phyloP scores from a whole-genome alignment of 1,140 invertebrate genomes.

The Venturia canescens region DNA sequence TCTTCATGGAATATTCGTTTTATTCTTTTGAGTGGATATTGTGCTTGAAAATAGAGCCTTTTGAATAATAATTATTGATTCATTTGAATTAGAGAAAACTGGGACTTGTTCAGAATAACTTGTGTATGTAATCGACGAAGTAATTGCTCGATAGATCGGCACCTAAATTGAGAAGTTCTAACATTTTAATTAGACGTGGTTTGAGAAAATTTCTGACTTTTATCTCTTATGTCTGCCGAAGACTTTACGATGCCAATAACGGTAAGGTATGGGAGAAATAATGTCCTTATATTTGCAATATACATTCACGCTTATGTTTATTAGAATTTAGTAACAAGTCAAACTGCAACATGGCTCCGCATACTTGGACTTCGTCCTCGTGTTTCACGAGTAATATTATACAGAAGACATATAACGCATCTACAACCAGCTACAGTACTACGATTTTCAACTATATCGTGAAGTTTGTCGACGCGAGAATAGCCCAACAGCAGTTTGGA shows the following conservation, averaged over 20 bases:
- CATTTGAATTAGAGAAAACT: no score
- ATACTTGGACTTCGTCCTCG: constrained; percentile 9
- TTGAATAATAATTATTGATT: no score
- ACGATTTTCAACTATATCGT: neutral
- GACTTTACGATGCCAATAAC: neutral
- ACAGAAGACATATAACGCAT: constrained; percentile 4
- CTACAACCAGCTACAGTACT: neutral
- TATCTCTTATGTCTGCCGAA: neutral
- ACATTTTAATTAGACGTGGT: no score
- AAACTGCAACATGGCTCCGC: constrained; percentile 3
- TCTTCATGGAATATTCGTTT: no score
- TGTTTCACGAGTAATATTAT: constrained; percentile 34
- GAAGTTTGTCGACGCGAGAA: constrained; percentile 27
- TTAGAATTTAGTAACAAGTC: constrained; percentile 24
- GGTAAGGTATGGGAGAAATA: neutral
- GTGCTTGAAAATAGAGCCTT: no score
- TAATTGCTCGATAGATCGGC: no score
- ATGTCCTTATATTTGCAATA: neutral
- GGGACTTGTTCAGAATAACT: no score
- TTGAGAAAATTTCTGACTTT: neutral
- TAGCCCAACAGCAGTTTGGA: constrained; percentile 23
- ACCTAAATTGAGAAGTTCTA: no score
- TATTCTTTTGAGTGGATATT: no score
- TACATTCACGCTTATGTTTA: constrained; percentile 12
- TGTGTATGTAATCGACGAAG: no score